Conservation (phyloP, 2,888 invertebrate species). For the Gastracanthus pulcherrimus region DNA sequence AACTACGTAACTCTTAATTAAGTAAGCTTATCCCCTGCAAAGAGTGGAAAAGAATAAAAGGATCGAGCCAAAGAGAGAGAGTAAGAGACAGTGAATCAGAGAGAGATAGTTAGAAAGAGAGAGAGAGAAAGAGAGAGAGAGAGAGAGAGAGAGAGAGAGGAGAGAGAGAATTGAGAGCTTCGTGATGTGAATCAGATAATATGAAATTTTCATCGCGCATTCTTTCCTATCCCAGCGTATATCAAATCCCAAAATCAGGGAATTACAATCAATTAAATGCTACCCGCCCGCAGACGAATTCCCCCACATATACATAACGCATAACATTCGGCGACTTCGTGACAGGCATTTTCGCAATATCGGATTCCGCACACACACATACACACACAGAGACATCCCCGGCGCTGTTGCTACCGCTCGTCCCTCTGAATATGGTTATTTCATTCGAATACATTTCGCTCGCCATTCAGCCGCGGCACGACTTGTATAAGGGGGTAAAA, state of each 20-base stretch:
- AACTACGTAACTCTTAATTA: slow-evolving; percentile 9
- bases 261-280: slow-evolving; percentile 48
- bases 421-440: neutral
- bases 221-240: neutral
- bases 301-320: slow-evolving; percentile 14
- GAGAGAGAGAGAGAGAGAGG: neutral
- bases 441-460: neutral
- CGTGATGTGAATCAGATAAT: slow-evolving; percentile 27
- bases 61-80: no score
- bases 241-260: slow-evolving; percentile 36
- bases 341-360: slow-evolving; percentile 46
- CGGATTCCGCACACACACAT: slow-evolving; percentile 35
- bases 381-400: no score
- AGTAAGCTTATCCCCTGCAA: neutral
- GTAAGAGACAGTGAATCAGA: no score
- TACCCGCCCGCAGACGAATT: neutral
- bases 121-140: no score
- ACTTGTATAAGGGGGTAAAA: no score
- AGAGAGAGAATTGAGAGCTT: neutral
- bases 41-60: neutral
- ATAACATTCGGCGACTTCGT: slow-evolving; percentile 29
- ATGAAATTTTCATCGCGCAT: slow-evolving; percentile 10
- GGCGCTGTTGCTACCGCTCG: no score
- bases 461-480: no score
- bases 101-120: no score